Evolutionary conservation across 1,140 invertebrate genomes (phyloP), one percentile per base, ranked within the genome.

Genomic region (Odontomachus brunneus): DNA sequence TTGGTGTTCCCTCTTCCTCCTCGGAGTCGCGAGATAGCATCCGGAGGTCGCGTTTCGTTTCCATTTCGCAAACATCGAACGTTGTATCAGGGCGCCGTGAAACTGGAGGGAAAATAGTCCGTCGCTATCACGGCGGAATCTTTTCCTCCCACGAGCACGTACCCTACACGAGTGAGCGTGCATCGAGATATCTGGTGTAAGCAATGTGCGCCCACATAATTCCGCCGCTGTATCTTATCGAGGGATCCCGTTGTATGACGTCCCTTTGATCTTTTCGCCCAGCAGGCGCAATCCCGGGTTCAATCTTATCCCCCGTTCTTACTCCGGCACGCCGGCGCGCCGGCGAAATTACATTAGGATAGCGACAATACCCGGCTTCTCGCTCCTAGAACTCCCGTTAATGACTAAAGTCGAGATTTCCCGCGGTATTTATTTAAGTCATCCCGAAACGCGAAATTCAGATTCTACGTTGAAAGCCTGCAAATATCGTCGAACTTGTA

Each of bases 211-310:
- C 48, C 26, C 57, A 73, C 60, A 87, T 80, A 87, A 87, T 87
- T 87, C 60, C 51, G 19, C 22, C 9, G 53, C 2, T 26, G 5
- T n/a, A 51, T 48, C 80, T 84, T 65, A 86, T 74, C 65, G 29
- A 3, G 44, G 51, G 5, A 72, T 55, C 29, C 15, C 33, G 44
- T 33, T 22, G 55, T 53, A 33, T 59, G 55, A 55, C 44, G 53
- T 80, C 49, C 67, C 57, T 83, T 75, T 74, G 55, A 87, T 71
- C 73, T 83, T 81, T 84, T 73, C 59, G 22, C 24, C 5, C 15
- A 9, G 12, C 24, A 66, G 9, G 22, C 55, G 57, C 66, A 84
- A 84, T 87, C 62, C 17, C 22, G 26, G 44, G 60, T 83, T 83
- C 38, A 67, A 84, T 87, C 55, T 53, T 62, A 84, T 53, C 59